Percentiles rank a stretch among this genome's conserved stretches.
Evolutionary conservation across 2,888 invertebrate genomes (phyloP).

Genomic region (Abscondita cerata): DNA sequence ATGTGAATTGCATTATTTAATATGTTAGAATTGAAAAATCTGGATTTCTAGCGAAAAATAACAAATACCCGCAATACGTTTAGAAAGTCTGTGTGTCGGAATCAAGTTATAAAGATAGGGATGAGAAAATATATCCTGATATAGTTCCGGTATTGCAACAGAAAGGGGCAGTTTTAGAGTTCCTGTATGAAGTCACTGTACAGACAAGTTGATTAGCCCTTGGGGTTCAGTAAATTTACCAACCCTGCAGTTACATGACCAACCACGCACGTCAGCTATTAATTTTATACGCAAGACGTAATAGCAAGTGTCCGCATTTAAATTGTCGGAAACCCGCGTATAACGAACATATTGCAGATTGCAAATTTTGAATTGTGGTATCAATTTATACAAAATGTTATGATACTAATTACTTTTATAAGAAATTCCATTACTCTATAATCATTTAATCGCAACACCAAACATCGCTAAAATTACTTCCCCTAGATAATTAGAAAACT

Average conservation of each 20-base stretch:
- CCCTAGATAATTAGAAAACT: constrained; percentile 35
- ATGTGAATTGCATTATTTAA: no score
- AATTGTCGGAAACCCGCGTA: not conserved
- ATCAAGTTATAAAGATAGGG: not conserved
- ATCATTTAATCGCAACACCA: constrained; percentile 24
- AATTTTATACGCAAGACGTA: constrained; percentile 26
- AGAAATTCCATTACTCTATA: constrained; percentile 25
- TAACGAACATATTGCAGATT: not conserved
- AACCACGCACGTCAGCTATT: constrained; percentile 33
- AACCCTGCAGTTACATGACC: constrained; percentile 25
- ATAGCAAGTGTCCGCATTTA: constrained; percentile 2
- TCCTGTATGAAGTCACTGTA: constrained; percentile 26
- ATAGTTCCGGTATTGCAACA: constrained; percentile 26
- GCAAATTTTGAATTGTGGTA: no score
- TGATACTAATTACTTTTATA: constrained; percentile 1
- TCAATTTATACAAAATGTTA: not conserved
- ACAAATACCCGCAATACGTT: no score
- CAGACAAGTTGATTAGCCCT: constrained; percentile 36
- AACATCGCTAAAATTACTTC: constrained; percentile 29
- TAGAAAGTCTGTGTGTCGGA: no score
- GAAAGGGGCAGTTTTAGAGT: constrained; percentile 30
- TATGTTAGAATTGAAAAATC: no score
- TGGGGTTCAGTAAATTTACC: constrained; percentile 35
- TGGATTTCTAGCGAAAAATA: no score
- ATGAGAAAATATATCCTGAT: constrained; percentile 25